phyloP scores from a whole-genome alignment of 2,888 invertebrate genomes.

The Syrphus vitripennis region DNA sequence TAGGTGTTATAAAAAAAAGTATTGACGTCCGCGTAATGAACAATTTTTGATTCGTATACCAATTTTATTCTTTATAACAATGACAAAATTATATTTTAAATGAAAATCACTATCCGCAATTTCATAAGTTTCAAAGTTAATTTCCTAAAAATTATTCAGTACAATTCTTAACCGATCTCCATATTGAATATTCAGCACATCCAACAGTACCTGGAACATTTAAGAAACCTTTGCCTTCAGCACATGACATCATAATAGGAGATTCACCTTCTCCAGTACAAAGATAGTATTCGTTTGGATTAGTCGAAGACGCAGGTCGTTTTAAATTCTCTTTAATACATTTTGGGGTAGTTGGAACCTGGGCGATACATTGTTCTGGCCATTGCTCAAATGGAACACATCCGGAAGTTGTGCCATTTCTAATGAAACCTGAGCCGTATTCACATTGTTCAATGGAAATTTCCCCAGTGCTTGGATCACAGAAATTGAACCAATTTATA shows the following conservation, averaged over 20 bases:
- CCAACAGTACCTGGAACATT: conserved; percentile 66
- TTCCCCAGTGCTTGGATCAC: not conserved
- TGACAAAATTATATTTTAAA: too few species aligned
- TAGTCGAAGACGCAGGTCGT: conserved; percentile 63
- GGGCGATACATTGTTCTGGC: conserved; percentile 67
- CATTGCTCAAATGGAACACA: conserved; percentile 44
- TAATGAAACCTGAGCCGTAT: conserved; percentile 18
- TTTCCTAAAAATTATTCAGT: not conserved
- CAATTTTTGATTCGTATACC: too few species aligned
- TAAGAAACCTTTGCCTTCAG: conserved; percentile 67
- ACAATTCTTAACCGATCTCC: conserved; percentile 55
- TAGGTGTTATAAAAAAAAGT: too few species aligned
- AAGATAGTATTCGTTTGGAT: conserved; percentile 72
- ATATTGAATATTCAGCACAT: conserved; percentile 72
- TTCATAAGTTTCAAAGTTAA: not conserved
- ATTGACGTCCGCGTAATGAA: too few species aligned
- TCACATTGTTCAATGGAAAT: not conserved
- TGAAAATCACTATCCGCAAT: not conserved
- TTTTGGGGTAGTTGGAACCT: not conserved
- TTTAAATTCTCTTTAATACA: conserved; percentile 64
- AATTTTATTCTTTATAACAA: too few species aligned
- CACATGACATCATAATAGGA: conserved; percentile 61
- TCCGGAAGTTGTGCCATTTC: conserved; percentile 1
- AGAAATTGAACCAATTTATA: conserved; percentile 28
- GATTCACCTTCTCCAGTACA: conserved; percentile 56